These are phyloP conservation scores for Nasonia vitripennis DNA, from an alignment of 1,140 invertebrate genomes.

Conservation along the genomic window DNA sequence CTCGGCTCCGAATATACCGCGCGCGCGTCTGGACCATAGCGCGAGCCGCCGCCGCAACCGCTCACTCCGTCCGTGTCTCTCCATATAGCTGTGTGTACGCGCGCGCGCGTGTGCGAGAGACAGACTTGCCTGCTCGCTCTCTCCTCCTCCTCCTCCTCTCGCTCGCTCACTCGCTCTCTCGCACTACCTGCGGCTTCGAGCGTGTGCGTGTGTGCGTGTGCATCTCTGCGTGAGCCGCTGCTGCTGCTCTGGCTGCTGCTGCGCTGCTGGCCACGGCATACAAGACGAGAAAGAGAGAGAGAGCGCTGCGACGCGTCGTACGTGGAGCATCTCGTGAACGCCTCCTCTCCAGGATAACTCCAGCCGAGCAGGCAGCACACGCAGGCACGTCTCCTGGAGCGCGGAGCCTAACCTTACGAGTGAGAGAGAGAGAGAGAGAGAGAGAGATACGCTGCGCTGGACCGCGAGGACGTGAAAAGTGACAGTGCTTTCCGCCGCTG, in stretches of 20 bases:
- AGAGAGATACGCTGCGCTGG: neutral
- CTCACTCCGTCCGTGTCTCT: neutral
- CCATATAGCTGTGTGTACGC: neutral
- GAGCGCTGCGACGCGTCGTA: conserved; percentile 44
- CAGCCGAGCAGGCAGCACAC: neutral
- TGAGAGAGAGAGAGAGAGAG: neutral
- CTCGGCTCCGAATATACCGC: conserved; percentile 48
- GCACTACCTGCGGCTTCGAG: neutral
- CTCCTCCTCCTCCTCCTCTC: neutral
- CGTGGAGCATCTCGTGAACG: conserved; percentile 47
- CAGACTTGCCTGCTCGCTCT: neutral
- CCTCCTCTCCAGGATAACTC: conserved; percentile 21
- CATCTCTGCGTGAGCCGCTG: conserved; percentile 33
- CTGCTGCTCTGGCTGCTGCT: conserved; percentile 18
- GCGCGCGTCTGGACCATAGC: conserved; percentile 38
- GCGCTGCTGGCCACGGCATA: conserved; percentile 17
- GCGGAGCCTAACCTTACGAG: neutral
- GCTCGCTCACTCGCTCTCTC: conserved; percentile 11
- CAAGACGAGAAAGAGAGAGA: conserved; percentile 46
- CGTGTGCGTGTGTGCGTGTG: conserved; percentile 25
- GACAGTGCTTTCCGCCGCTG: neutral
- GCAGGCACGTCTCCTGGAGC: neutral
- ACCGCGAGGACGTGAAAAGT: neutral
- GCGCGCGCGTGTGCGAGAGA: neutral
- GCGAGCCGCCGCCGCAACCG: conserved; percentile 25